A percentile compares a stretch with the other conserved stretches of the same genome.
Conservation (phyloP, 2,888 invertebrate species). For the Vesta saturnalis region DNA sequence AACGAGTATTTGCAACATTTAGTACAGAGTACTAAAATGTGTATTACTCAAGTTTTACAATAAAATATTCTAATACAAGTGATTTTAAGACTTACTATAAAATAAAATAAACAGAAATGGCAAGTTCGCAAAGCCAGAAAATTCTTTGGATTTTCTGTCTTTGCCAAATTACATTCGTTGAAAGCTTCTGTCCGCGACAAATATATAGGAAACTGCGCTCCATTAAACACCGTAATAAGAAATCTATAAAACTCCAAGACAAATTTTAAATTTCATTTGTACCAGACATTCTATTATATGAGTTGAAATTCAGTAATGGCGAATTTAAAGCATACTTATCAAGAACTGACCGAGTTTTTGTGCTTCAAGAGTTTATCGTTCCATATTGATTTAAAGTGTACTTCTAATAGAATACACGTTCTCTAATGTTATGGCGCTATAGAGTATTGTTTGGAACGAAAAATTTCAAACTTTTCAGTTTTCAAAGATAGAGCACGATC, state of each 20-base stretch:
- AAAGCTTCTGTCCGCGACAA: constrained; percentile 29
- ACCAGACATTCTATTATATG: constrained; percentile 10
- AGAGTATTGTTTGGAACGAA: constrained; percentile 3
- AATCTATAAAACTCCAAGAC: constrained; percentile 26
- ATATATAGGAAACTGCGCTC: constrained; percentile 30
- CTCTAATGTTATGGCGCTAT: constrained; percentile 22
- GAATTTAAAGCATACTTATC: neutral
- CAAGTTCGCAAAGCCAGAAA: constrained; percentile 14
- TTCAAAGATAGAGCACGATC: neutral
- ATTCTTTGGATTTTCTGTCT: constrained; percentile 25
- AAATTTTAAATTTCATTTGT: constrained; percentile 27
- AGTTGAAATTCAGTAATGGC: neutral
- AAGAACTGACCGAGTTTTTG: neutral
- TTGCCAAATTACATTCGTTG: constrained; percentile 28
- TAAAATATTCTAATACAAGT: neutral
- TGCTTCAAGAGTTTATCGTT: neutral
- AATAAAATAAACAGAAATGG: constrained; percentile 20
- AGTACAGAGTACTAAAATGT: too few species aligned
- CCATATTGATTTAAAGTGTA: constrained; percentile 39
- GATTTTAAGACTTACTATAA: neutral
- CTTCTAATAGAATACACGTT: constrained; percentile 40
- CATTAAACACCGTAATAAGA: constrained; percentile 32
- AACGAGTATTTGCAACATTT: too few species aligned
- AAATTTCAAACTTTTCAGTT: neutral
- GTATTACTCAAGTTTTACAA: too few species aligned